Evolutionary conservation across 1,140 invertebrate species (phyloP).

Genomic region (Aporrectodea caliginosa): DNA sequence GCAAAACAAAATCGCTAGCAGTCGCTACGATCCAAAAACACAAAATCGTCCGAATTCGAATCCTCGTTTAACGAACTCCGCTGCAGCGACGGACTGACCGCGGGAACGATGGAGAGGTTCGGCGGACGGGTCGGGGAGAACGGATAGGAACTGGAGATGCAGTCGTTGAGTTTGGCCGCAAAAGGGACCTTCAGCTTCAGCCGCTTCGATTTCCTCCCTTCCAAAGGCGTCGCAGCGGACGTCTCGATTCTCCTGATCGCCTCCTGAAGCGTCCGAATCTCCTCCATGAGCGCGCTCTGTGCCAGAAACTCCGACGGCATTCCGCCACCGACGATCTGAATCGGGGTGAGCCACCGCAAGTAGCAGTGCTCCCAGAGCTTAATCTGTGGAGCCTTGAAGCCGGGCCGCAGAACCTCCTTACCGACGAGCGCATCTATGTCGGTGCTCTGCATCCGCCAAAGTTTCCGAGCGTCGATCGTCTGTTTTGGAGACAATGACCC

Average conservation of each 20-base stretch:
- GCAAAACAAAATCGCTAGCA: too few relatives aligned
- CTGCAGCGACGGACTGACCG: background rate
- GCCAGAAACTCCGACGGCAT: conserved; percentile 64
- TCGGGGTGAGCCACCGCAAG: conserved; percentile 76
- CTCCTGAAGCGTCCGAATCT: background rate
- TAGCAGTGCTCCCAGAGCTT: conserved; percentile 86
- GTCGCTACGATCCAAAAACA: too few relatives aligned
- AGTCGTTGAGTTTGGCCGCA: background rate
- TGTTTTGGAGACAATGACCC: background rate
- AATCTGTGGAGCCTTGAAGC: conserved; percentile 49
- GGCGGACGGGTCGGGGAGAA: background rate
- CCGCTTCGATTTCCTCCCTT: background rate
- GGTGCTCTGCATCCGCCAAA: background rate
- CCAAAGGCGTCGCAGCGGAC: too few relatives aligned
- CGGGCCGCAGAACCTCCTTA: conserved; percentile 7
- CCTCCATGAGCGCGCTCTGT: conserved; percentile 34
- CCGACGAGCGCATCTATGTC: background rate
- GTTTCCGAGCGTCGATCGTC: background rate
- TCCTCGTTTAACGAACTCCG: background rate
- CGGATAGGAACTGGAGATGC: background rate
- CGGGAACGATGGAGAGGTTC: background rate
- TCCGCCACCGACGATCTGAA: conserved; percentile 76
- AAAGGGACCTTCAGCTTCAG: background rate
- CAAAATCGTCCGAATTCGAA: background rate
- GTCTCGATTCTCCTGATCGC: background rate